Base-by-base conservation (phyloP, 2,888 invertebrate genomes). In the Cosmia pyralina region DNA sequence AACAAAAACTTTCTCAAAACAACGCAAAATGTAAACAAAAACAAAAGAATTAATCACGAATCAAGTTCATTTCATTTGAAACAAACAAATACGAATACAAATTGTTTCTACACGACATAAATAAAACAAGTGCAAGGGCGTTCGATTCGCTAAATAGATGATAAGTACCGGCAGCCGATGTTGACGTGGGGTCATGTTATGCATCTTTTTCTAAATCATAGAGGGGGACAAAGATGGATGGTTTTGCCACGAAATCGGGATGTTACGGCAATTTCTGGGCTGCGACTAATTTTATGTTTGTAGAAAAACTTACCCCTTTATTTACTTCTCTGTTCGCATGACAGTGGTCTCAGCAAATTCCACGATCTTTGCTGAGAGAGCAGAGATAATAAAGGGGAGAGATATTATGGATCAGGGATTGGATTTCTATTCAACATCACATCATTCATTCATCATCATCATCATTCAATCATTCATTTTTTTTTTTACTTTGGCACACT, bases 101-200 rank as follows among this genome's bases (percentile, higher is more conserved):
- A 48, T 69, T 58, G 68, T 15, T 81, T 80, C 70, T 81, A 83
- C 64, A 69, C 75, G 38, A 58, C 65, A 59, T 81, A 75, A 80
- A 81, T 83, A 79, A 79, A 84, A 85, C 88, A 92, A 92, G 90
- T 92, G 92, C 93, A 91, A 92, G 92, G 92, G 90, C 91, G 88
- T 79, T 86, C 88, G 84, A 90, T 89, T 85, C 83, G 90, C 90
- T 92, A 93, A 92, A 91, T 88, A 87, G 85, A 88, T 87, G 91
- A 90, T 94, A 92, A 93, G 92, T 93, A 91, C 86, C 84, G 88
- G 82, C 79, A 88, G 64, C 66, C 75, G 85, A 87, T 83, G 81
- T 85, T 79, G 68, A 79, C 74, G 69, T 66, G 55, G 70, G 70
- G 57, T 59, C 73, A 72, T 66, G 46, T 65, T 28, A 28, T 28